phyloP scores from a whole-genome alignment of 2,888 invertebrate species.

The Oxycera nigricornis region DNA sequence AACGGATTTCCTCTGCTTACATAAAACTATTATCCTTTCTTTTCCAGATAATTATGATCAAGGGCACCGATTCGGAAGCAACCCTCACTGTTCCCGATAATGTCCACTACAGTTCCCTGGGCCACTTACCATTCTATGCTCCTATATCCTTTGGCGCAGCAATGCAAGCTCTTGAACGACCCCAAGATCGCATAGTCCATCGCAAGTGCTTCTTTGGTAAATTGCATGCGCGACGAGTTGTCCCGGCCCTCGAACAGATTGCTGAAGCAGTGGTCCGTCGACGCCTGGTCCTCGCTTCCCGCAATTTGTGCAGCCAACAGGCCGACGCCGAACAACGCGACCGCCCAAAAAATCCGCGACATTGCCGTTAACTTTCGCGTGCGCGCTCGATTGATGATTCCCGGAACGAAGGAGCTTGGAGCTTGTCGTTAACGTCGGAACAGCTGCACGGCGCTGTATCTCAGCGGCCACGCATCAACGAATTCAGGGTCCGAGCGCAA shows the following conservation, averaged over 20 bases:
- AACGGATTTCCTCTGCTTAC: too few relatives aligned
- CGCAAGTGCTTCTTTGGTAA: constrained; percentile 75
- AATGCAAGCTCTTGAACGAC: constrained; percentile 77
- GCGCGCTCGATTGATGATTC: background rate
- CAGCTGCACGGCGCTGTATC: background rate
- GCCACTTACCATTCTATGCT: constrained; percentile 79
- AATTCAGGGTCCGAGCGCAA: background rate
- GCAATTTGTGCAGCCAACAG: background rate
- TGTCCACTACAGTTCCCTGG: too few relatives aligned
- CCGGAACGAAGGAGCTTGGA: background rate
- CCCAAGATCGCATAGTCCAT: constrained; percentile 73
- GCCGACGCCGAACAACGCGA: background rate
- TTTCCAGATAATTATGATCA: too few relatives aligned
- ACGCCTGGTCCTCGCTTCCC: constrained; percentile 5
- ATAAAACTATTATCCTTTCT: too few relatives aligned
- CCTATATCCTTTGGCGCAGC: constrained; percentile 77
- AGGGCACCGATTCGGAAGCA: too few relatives aligned
- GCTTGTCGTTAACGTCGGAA: background rate
- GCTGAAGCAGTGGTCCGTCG: constrained; percentile 47
- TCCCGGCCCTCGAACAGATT: constrained; percentile 45
- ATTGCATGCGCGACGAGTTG: constrained; percentile 71
- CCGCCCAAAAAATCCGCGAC: background rate
- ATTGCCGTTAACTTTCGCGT: background rate
- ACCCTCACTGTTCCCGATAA: too few relatives aligned
- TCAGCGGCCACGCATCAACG: background rate